Evolutionary conservation across 1,140 invertebrate species (phyloP).

Genomic region (Elymnias hypermnestra): DNA sequence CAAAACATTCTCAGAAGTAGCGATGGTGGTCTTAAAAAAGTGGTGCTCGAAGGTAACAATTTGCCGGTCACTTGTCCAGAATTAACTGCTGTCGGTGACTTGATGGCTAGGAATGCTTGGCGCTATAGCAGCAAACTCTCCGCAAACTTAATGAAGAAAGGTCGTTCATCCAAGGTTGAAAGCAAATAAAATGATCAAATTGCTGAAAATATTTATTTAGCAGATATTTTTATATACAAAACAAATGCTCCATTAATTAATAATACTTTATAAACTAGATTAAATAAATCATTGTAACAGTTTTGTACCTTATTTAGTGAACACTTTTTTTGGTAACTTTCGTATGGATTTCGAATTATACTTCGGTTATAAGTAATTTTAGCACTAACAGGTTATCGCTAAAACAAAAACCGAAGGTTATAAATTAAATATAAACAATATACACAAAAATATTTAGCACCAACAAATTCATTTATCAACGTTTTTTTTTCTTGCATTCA

Average conservation of each 20-base stretch:
- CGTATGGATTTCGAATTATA: constrained; percentile 1
- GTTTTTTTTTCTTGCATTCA: constrained; percentile 6
- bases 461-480: constrained; percentile 53
- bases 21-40: constrained; percentile 29
- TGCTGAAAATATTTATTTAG: constrained; percentile 28
- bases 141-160: not conserved
- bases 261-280: constrained; percentile 18
- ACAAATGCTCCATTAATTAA: constrained; percentile 17
- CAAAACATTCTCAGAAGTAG: constrained; percentile 24
- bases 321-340: constrained; percentile 54
- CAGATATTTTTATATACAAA: constrained; percentile 39
- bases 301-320: constrained; percentile 23
- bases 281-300: constrained; percentile 10
- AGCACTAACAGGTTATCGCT: constrained; percentile 2
- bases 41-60: constrained; percentile 40
- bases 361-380: not conserved
- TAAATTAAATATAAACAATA: constrained; percentile 1
- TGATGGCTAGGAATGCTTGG: constrained; percentile 16
- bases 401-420: constrained; percentile 8
- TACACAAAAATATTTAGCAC: constrained; percentile 31
- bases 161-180: not conserved
- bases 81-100: constrained; percentile 23
- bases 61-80: constrained; percentile 29
- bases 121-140: not conserved
- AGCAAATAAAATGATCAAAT: constrained; percentile 17